Percentiles rank a stretch among this genome's conserved stretches.
Evolutionary conservation across 1,140 invertebrate species (phyloP).

Genomic region (Bradynema listronoti): DNA sequence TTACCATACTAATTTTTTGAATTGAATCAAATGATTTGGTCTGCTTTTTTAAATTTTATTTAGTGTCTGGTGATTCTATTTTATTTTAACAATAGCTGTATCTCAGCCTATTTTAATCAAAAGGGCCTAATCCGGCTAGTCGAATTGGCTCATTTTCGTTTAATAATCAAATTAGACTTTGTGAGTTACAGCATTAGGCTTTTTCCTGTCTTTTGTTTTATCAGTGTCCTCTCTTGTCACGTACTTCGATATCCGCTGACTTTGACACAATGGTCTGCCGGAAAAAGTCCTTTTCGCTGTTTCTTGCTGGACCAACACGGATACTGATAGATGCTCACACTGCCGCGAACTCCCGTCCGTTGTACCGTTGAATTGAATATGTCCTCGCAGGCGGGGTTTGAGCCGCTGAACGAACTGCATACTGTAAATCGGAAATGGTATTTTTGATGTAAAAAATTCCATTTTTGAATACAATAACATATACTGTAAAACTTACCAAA

Average conservation of each 20-base stretch:
- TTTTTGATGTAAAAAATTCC: neutral
- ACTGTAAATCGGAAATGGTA: conserved; percentile 60
- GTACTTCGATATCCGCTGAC: conserved; percentile 76
- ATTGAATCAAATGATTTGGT: too few species aligned
- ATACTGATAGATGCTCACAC: conserved; percentile 72
- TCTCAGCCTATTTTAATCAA: neutral
- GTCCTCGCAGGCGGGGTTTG: conserved; percentile 78
- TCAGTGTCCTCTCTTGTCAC: conserved; percentile 24
- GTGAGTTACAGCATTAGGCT: conserved; percentile 3
- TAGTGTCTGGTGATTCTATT: neutral
- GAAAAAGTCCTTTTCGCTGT: conserved; percentile 81
- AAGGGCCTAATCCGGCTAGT: neutral
- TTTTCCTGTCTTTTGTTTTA: neutral
- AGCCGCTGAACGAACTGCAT: conserved; percentile 81
- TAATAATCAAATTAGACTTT: neutral
- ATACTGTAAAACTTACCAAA: too few species aligned
- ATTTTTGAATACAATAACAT: too few species aligned
- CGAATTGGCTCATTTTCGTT: neutral
- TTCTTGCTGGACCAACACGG: conserved; percentile 87
- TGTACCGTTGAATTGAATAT: conserved; percentile 71
- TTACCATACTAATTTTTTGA: too few species aligned
- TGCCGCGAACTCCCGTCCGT: conserved; percentile 69
- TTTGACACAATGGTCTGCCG: conserved; percentile 92
- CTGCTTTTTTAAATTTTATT: too few species aligned
- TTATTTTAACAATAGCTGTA: too few species aligned